Evolutionary conservation across 2,888 invertebrate genomes (phyloP), one percentile per base, ranked within the genome.

Genomic region (Branchellion lobata): DNA sequence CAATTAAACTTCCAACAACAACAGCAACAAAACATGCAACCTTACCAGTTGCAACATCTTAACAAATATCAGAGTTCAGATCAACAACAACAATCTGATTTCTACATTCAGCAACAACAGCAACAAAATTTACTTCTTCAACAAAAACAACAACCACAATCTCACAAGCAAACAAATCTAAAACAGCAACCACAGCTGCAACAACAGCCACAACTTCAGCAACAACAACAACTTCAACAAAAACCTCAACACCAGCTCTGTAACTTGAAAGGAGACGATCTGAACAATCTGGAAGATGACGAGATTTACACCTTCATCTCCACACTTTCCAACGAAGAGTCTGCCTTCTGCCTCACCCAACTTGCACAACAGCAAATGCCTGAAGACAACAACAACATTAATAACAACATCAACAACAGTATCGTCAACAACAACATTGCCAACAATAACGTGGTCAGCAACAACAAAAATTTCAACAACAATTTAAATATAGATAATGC

Each of bases 221-320:
- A 57, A n/a, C 61, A 57, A 57, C 61, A 57, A 57, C 5, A 3
- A 14, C 61, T 14, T 18, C 61, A 8, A 57, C 61, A 57, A 57
- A 8, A 47, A 14, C 47, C 8, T 18, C 61, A 57, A 57, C 61
- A 57, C 5, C 61, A 18, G 21, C 21, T 57, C 21, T 14, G 3
- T n/a, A 14, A 5, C 5, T n/a, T 57, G 24, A 47, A 47, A 47
- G 18, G 18, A 14, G n/a, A n/a, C 21, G 65, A 77, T 24, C 27
- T 77, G 14, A 53, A 53, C 21, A 77, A 65, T 36, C 27, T 77
- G 36, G 77, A 77, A 57, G 77, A 77, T 33, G 77, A 77, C 40
- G 77, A 77, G 33, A 61, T 77, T 14, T 61, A 77, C 33, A 31
- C 33, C 24, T 24, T 69, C 5, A 24, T 69, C 14, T 11, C 69